These are phyloP conservation scores for Natator depressus DNA, from an alignment of 2,113 vertebrate genomes.

Conservation along the genomic window DNA sequence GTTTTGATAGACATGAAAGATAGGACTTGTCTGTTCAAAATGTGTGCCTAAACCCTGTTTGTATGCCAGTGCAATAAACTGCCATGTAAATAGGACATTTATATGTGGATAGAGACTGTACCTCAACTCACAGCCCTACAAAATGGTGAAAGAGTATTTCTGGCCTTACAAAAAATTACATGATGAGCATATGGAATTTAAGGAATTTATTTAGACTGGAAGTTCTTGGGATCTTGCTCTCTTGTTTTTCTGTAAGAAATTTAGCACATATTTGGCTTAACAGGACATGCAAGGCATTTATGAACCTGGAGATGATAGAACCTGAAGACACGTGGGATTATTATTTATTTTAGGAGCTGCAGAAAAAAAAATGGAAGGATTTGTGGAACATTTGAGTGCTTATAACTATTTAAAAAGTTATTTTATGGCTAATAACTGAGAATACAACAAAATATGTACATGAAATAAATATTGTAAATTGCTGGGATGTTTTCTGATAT, in stretches of 20 bases:
- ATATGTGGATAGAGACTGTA: not conserved
- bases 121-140: not conserved
- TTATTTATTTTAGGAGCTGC: not conserved
- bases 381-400: not conserved
- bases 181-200: slow-evolving; percentile 53
- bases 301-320: not conserved
- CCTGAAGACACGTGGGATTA: not conserved
- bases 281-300: slow-evolving; percentile 1
- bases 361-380: not conserved
- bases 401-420: not conserved
- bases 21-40: not conserved
- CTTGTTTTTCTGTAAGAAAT: slow-evolving; percentile 39
- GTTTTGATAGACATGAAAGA: slow-evolving; percentile 13
- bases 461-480: not conserved
- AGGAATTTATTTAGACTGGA: slow-evolving; percentile 64
- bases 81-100: not conserved
- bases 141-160: not conserved
- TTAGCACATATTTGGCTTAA: not conserved
- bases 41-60: not conserved
- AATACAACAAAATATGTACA: not conserved
- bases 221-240: slow-evolving; percentile 6
- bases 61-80: not conserved
- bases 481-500: not conserved
- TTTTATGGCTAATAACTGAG: not conserved
- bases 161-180: not conserved